Evolutionary conservation across 2,888 invertebrate species (phyloP).

Genomic region (Cyaniris semiargus): DNA sequence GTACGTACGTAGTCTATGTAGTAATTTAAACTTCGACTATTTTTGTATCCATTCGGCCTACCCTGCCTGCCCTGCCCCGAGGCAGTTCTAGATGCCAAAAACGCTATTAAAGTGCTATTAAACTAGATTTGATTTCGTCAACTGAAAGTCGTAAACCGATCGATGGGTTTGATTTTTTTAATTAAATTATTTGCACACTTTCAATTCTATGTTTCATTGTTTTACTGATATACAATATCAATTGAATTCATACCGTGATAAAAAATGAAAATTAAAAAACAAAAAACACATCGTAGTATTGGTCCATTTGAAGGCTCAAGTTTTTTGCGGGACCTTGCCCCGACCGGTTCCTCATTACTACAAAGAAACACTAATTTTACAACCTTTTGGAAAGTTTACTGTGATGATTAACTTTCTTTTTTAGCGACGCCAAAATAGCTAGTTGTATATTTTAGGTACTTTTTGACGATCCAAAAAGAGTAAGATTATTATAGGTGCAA

Average conservation of each 20-base stretch:
- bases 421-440: not conserved
- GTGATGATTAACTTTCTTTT: conserved; percentile 22
- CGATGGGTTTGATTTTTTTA: too few relatives aligned
- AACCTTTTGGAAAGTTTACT: conserved; percentile 41
- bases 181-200: too few relatives aligned
- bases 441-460: not conserved
- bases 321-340: conserved; percentile 45
- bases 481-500: too few relatives aligned
- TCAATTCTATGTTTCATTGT: not conserved
- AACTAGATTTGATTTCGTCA: too few relatives aligned
- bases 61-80: too few relatives aligned
- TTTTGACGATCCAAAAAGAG: not conserved
- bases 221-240: not conserved
- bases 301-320: conserved; percentile 9
- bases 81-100: too few relatives aligned
- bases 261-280: not conserved
- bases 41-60: too few relatives aligned
- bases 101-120: too few relatives aligned
- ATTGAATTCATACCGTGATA: not conserved
- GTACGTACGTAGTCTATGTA: too few relatives aligned
- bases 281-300: conserved; percentile 2
- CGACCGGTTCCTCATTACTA: conserved; percentile 40
- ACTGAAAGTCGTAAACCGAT: too few relatives aligned
- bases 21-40: too few relatives aligned
- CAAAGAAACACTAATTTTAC: conserved; percentile 45